These are phyloP conservation scores for Corydoras sp. DNA, from an alignment of 2,113 vertebrate genomes.

Conservation along the genomic window DNA sequence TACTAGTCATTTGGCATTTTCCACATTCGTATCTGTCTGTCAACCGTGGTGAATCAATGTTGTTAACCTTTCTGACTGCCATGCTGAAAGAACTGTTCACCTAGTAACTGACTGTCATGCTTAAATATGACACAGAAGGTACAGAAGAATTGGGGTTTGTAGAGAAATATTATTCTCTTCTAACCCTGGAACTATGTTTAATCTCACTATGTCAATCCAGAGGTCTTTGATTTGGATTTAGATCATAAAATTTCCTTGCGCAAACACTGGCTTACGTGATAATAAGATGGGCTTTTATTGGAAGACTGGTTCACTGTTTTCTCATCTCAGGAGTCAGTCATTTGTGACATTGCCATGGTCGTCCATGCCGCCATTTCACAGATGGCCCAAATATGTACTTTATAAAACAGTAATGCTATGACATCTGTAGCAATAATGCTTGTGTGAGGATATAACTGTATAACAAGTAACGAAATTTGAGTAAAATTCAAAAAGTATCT, in stretches of 20 bases:
- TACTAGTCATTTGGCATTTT: constrained; percentile 34
- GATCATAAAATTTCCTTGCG: constrained; percentile 15
- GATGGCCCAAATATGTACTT: constrained; percentile 10
- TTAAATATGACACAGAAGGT: background rate
- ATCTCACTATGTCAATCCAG: constrained; percentile 27
- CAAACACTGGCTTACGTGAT: constrained; percentile 23
- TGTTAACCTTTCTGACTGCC: constrained; percentile 37
- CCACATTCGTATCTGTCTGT: constrained; percentile 13
- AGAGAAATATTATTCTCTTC: constrained; percentile 1
- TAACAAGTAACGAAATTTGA: background rate
- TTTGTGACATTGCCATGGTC: background rate
- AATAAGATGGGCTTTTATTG: constrained; percentile 18
- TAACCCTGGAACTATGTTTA: constrained; percentile 23
- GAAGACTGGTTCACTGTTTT: constrained; percentile 9
- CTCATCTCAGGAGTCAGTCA: background rate
- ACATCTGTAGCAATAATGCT: constrained; percentile 9
- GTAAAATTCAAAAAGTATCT: constrained; percentile 6
- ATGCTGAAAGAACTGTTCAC: constrained; percentile 23
- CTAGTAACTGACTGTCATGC: constrained; percentile 14
- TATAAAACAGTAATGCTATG: constrained; percentile 14
- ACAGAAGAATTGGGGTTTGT: background rate
- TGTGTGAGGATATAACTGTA: constrained; percentile 8
- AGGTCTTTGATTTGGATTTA: background rate
- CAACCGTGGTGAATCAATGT: constrained; percentile 27
- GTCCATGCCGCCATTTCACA: constrained; percentile 24